Evolutionary conservation across 2,113 vertebrate species (phyloP).

Genomic region (Brachyistius frenatus): DNA sequence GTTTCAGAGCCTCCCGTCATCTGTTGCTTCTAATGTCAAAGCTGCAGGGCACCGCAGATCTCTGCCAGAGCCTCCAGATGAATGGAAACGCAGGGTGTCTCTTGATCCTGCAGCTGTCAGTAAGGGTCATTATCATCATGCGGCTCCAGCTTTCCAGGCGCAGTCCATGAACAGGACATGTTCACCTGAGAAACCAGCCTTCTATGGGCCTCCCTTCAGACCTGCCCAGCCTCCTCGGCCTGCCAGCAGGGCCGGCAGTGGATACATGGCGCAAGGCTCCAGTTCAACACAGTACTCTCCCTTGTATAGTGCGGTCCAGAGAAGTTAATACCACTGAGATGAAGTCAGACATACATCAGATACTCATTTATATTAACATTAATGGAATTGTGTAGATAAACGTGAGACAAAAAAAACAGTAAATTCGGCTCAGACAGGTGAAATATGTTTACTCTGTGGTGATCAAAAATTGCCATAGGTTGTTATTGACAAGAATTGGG

Average conservation of each 20-base stretch:
- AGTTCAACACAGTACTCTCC: conserved; percentile 81
- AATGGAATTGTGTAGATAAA: background rate
- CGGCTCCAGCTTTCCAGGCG: conserved; percentile 36
- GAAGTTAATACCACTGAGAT: conserved; percentile 67
- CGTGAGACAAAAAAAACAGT: background rate
- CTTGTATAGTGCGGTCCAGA: conserved; percentile 83
- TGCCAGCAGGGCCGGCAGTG: conserved; percentile 71
- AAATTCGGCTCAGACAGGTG: background rate
- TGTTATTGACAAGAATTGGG: background rate
- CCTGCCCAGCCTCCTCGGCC: conserved; percentile 83
- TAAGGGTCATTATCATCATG: conserved; percentile 47
- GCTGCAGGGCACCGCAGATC: conserved; percentile 86
- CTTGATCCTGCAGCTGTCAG: conserved; percentile 74
- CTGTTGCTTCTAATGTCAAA: conserved; percentile 83
- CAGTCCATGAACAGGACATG: conserved; percentile 62
- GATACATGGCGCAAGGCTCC: conserved; percentile 69
- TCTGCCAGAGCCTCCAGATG: conserved; percentile 85
- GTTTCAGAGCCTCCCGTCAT: conserved; percentile 84
- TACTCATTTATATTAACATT: background rate
- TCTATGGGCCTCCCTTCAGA: conserved; percentile 82
- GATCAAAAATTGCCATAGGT: background rate
- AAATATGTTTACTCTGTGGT: background rate
- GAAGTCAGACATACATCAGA: conserved; percentile 6
- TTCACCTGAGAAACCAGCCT: conserved; percentile 64
- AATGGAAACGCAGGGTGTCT: conserved; percentile 87